Base-by-base conservation (phyloP, 2,888 invertebrate species). In the Xylocampa areola region DNA sequence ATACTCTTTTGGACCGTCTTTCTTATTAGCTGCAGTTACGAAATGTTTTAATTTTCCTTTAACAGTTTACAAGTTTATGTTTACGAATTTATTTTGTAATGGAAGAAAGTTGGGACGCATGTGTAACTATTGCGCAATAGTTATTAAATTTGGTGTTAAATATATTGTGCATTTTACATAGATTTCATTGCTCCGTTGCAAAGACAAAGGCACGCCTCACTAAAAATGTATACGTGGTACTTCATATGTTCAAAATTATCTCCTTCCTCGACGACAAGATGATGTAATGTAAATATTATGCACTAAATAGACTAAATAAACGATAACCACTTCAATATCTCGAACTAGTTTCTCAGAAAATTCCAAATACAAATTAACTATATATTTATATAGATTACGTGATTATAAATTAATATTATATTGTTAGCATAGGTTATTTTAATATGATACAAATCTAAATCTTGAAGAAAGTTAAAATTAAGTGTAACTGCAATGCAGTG, bases 401-500 rank as follows among this genome's bases (percentile, higher is more conserved):
- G 55, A 49, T 65, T 55, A 52, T 44, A 47, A 63, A n/a, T n/a
- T n/a, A n/a, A 67, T 64, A 47, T 43, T 51, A 53, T 53, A 66
- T 57, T 30, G 48, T 57, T 68, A 73, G 61, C 16, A 13, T 76
- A 68, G 57, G 32, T 37, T 68, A 47, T 33, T n/a, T n/a, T 62
- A 41, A 55, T 65, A 55, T 30, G 50, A 55, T 49, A 63, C 47
- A 68, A 68, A 65, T 36, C 29, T 55, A 39, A 52, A 64, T 63
- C 52, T 63, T 43, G 41, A 44, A 48, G 41, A 16, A 51, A 53
- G 58, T 67, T 57, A 57, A 62, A 60, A 59, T 54, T 53, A 78
- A 72, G 68, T 70, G 84, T 82, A 82, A 79, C 80, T 83, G 84
- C 82, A 79, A 81, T 83, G 83, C 83, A 83, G 82, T 82, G 70